These are phyloP conservation scores for Diachasma alloeum DNA, from an alignment of 1,140 invertebrate species.

Conservation along the genomic window DNA sequence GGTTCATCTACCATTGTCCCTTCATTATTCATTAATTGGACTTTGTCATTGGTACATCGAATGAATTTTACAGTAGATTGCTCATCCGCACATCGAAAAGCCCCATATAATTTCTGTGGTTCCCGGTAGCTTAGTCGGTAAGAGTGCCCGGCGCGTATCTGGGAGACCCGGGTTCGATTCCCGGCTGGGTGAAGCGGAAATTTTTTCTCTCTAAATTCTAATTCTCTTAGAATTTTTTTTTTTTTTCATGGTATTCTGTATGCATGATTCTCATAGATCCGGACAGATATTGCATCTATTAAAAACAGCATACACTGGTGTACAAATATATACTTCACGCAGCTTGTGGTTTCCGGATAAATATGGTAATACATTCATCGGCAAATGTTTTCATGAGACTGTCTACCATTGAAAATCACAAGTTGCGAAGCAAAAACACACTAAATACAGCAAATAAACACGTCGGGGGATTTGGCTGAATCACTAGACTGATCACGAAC, in stretches of 20 bases:
- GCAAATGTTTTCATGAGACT: slow-evolving; percentile 44
- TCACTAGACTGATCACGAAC: too few species aligned
- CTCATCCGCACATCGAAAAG: background rate
- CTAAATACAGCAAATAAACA: background rate
- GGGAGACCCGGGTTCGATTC: too few species aligned
- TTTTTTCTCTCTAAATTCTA: too few species aligned
- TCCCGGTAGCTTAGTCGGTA: too few species aligned
- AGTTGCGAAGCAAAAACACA: background rate
- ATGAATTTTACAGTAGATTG: background rate
- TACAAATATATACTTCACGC: slow-evolving; percentile 24
- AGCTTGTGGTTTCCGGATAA: slow-evolving; percentile 37
- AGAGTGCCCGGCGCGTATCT: too few species aligned
- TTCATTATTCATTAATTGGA: background rate
- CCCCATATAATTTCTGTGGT: background rate
- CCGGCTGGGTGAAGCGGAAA: too few species aligned
- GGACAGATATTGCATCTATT: background rate
- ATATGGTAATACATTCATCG: slow-evolving; percentile 47
- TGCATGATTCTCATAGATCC: background rate
- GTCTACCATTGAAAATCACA: slow-evolving; percentile 4
- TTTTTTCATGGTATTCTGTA: background rate
- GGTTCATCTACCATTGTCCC: background rate
- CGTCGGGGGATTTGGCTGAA: too few species aligned
- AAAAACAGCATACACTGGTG: background rate
- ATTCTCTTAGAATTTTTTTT: too few species aligned
- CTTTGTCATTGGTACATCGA: background rate